Base-by-base conservation (phyloP, 2,113 vertebrate species). In the Corvus moneduloides region DNA sequence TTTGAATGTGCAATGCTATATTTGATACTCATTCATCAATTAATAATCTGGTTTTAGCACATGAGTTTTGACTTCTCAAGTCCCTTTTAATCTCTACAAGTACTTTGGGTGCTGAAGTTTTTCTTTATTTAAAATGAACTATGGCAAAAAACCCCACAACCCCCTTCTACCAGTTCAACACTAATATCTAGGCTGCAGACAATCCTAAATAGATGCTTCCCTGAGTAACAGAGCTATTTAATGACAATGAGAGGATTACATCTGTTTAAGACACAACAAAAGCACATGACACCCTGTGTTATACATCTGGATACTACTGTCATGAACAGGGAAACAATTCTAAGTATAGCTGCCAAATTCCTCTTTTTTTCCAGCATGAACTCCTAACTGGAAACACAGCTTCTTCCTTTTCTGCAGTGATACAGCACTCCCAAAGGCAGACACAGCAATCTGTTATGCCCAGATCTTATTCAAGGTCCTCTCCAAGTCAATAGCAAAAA, bases 251-350 rank as follows among this genome's bases (percentile, higher is more conserved):
- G 58, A 68, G 28, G 17, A 84, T 73, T 39, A 58, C 35, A 28
- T 59, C 66, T 84, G 33, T 84, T 91, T 41, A 95, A 93, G 69
- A 69, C 54, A 87, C 49, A 91, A 90, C 67, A 89, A 88, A 91
- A 89, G 73, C 55, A 91, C 39, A 15, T 13, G 71, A 80, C 16
- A 80, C 67, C 43, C 67, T 89, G 67, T 66, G 39, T 80, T 69
- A 77, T 62, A 69, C 67, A 69, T 76, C 75, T 1, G 2, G 81
- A 87, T 76, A 59, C 59, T 59, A 28, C 89, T 80, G 62, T 39
- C 63, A 67, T 55, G 75, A 85, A 63, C 64, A 61, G n/a, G 67
- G 89, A 87, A 94, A 35, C 64, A 83, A 62, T 77, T 82, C 43
- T 51, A 46, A 74, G 39, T 21, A 58, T 4, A 1, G 67, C 71